Conservation (phyloP, 1,140 invertebrate genomes). For the Hesperophylax magnus region DNA sequence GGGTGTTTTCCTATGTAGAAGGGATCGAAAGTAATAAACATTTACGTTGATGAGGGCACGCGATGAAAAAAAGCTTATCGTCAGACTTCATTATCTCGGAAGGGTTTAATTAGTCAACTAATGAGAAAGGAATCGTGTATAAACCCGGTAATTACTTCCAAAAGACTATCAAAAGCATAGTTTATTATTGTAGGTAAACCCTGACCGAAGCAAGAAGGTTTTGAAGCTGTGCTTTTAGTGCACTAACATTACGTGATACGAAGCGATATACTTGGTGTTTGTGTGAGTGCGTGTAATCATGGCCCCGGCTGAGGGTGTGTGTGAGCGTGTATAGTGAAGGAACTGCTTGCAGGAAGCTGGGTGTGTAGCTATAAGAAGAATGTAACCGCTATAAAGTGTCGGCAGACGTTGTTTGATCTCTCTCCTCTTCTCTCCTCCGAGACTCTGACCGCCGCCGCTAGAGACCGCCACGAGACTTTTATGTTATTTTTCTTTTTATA, state of each 20-base stretch:
- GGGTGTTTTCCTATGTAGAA: too few species aligned
- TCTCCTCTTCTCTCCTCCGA: slow-evolving; percentile 34
- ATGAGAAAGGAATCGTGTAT: background rate
- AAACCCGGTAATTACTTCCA: background rate
- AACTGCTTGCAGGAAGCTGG: background rate
- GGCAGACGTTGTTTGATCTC: slow-evolving; percentile 52
- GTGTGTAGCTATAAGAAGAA: slow-evolving; percentile 45
- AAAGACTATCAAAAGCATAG: background rate
- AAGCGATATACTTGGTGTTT: background rate
- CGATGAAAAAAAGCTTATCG: too few species aligned
- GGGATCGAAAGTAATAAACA: too few species aligned
- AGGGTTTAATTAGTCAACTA: background rate
- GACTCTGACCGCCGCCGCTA: slow-evolving; percentile 42
- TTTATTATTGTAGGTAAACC: background rate
- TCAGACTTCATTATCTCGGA: too few species aligned
- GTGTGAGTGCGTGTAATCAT: background rate
- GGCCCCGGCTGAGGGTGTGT: background rate
- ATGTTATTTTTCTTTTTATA: slow-evolving; percentile 6
- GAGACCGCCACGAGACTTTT: slow-evolving; percentile 28
- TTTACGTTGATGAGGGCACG: too few species aligned
- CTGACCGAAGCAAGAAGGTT: background rate
- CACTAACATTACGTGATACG: slow-evolving; percentile 13
- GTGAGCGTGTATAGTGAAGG: background rate
- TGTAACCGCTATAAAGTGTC: slow-evolving; percentile 56
- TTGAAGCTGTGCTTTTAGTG: slow-evolving; percentile 29